Percentiles rank a stretch among this genome's conserved stretches.
These are phyloP conservation scores for Hippocampus mohnikei DNA, from an alignment of 2,113 vertebrate genomes.

Conservation along the genomic window DNA sequence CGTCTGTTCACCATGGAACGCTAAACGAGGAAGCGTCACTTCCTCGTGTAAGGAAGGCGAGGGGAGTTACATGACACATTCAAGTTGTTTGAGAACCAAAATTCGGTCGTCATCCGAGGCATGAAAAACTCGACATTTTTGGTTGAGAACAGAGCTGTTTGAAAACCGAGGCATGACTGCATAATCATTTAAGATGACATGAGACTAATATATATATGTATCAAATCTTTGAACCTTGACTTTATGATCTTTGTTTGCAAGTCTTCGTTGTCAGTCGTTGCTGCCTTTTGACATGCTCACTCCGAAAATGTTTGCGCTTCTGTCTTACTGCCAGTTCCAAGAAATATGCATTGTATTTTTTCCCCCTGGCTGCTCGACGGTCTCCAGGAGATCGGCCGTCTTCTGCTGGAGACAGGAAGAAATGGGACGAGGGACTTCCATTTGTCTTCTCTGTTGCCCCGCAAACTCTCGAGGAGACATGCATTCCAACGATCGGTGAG, in stretches of 20 bases:
- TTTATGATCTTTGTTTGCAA: neutral
- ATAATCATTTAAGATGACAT: no score
- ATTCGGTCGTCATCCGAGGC: no score
- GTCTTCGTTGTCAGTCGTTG: neutral
- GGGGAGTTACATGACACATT: no score
- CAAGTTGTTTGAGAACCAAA: no score
- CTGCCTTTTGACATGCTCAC: neutral
- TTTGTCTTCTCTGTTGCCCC: slow-evolving; percentile 78
- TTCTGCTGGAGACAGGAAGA: slow-evolving; percentile 80
- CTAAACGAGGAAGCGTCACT: no score
- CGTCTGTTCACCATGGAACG: no score
- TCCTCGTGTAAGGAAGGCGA: no score
- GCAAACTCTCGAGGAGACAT: slow-evolving; percentile 78
- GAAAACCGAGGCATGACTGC: no score
- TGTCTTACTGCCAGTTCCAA: neutral
- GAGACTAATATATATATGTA: no score
- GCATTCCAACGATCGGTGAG: slow-evolving; percentile 73
- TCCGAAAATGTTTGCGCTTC: neutral
- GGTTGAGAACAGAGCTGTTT: no score
- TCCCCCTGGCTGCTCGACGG: slow-evolving; percentile 17
- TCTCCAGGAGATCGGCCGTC: slow-evolving; percentile 39
- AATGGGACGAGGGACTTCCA: slow-evolving; percentile 81
- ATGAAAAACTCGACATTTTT: no score
- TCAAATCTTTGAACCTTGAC: neutral
- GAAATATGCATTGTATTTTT: neutral